Evolutionary conservation across 2,888 invertebrate species (phyloP), one percentile per base, ranked within the genome.

Genomic region (Lasioglossum vierecki): DNA sequence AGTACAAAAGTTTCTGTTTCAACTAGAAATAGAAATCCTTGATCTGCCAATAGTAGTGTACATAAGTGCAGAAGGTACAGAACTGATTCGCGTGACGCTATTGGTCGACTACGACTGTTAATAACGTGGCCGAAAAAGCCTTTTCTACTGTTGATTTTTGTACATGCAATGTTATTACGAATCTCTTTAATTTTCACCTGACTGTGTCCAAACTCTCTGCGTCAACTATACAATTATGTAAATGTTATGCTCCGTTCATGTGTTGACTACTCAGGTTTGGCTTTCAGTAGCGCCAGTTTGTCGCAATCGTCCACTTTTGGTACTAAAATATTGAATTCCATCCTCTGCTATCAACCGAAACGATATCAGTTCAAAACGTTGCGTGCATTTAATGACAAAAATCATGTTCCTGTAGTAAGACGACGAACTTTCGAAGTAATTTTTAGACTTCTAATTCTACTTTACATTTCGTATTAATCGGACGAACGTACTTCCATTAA

Each of bases 241-340:
- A 63, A 26, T 39, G 63, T 80, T 22, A 39, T 63, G 60, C n/a
- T 80, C 60, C 53, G 35, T 53, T 76, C 60, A 75, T 49, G 15
- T n/a, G 26, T 79, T 44, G 18, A 35, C 4, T 35, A 22, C 22
- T 46, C 63, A 30, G 18, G 63, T 82, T 68, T 35, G 22, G 53
- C 30, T 57, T 72, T 57, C 68, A 63, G 41, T 79, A 78, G 89
- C 89, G 87, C 88, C 85, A 80, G 74, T 76, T 72, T 81, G 76
- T 77, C 82, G 86, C 85, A 84, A 81, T 49, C 46, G 88, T 87
- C 81, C 86, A 89, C 80, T 85, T 87, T 82, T 44, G 53, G 88
- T 89, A 93, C 93, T 92, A 93, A 93, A 93, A 91, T 93, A 93
- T 93, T 92, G 93, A 93, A 92, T 93, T 89, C 89, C 86, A 91